Conservation (phyloP, 2,113 vertebrate species). For the Leucoraja erinaceus region DNA sequence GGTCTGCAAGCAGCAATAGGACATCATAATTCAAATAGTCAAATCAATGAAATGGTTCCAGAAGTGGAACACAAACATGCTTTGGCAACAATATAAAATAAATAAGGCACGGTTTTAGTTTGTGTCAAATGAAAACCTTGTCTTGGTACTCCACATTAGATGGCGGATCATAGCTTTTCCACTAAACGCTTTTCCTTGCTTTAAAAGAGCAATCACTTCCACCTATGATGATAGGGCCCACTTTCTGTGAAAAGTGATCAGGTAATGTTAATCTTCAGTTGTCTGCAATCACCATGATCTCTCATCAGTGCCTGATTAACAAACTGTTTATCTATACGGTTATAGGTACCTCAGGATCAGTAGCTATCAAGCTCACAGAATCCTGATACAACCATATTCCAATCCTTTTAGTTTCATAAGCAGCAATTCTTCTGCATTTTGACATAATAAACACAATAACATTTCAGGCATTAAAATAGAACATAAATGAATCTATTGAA, state of each 20-base stretch:
- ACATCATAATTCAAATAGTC: conserved; percentile 14
- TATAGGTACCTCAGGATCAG: conserved; percentile 92
- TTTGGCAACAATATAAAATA: background rate
- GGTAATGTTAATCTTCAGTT: background rate
- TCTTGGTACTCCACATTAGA: background rate
- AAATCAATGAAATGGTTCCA: conserved; percentile 11
- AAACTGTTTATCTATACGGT: conserved; percentile 88
- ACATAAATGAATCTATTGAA: conserved; percentile 18
- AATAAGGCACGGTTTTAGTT: conserved; percentile 6
- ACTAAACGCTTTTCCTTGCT: background rate
- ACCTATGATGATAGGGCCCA: background rate
- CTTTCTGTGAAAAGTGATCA: background rate
- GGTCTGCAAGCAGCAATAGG: background rate
- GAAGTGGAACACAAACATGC: background rate
- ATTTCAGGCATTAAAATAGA: conserved; percentile 63
- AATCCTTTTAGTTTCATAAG: conserved; percentile 86
- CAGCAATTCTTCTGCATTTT: conserved; percentile 73
- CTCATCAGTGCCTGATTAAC: conserved; percentile 85
- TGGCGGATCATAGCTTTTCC: conserved; percentile 5
- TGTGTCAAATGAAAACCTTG: background rate
- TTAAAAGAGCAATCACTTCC: background rate
- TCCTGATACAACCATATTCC: conserved; percentile 85
- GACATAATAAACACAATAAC: conserved; percentile 73
- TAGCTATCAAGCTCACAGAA: conserved; percentile 63
- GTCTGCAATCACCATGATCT: conserved; percentile 56